Evolutionary conservation across 2,113 vertebrate species (phyloP), one percentile per base, ranked within the genome.

Genomic region (Nycticebus coucang): DNA sequence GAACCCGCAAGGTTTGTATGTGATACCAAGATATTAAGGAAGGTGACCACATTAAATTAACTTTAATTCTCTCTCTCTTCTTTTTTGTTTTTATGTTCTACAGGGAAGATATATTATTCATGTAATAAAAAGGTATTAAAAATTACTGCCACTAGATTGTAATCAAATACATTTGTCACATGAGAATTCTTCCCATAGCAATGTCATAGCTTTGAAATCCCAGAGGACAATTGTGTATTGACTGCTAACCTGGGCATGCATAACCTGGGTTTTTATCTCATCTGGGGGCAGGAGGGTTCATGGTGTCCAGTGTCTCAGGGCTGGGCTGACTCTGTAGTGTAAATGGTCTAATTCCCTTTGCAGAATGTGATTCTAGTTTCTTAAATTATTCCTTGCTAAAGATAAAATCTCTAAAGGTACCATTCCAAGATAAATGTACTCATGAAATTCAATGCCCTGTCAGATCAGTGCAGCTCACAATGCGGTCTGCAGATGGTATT

Each of bases 111-210:
- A 60, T 69, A 41, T 64, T 81, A 77, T 55, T 88, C 28, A 8
- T 68, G 24, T 28, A 68, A 77, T 45, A 55, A 57, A 37, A 95
- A 3, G 18, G 24, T 81, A 50, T 64, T 60, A 30, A 30, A 78
- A 93, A 77, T 69, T 59, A 45, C 22, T 28, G 37, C 33, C 37
- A 80, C 28, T 55, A 72, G 69, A 81, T 80, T 81, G 88, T 92
- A 97, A 96, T 83, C 50, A 91, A 95, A 93, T 82, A 89, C 12
- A 53, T 37, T 50, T 68, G 93, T 88, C 91, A 96, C n/a, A 33
- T 72, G 83, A 35, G n/a, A 88, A 84, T 95, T 94, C 77, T 81
- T 50, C 53, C 77, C 87, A 53, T 60, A 82, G 68, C 81, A 71
- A 41, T 22, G 28, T 22, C 53, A 66, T 50, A 35, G 35, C 62